phyloP scores from a whole-genome alignment of 2,113 vertebrate species.

The Chloebia gouldiae region DNA sequence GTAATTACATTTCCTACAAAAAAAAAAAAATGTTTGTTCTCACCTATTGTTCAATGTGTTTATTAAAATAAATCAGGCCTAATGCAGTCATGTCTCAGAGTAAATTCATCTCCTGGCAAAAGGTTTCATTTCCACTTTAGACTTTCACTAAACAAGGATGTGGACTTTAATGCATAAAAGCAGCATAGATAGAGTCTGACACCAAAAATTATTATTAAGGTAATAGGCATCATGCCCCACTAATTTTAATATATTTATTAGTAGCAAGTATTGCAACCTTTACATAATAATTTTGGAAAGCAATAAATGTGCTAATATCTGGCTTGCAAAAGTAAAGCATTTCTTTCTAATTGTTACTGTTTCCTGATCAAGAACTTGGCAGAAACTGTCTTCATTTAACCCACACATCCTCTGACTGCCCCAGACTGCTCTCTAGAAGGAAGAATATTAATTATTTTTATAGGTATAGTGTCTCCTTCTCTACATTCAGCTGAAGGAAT shows the following conservation, averaged over 20 bases:
- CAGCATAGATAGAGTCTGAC: not conserved
- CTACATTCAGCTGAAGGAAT: not conserved
- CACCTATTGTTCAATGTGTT: not conserved
- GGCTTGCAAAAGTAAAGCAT: not conserved
- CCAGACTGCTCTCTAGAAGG: not conserved
- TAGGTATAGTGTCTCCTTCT: not conserved
- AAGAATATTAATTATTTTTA: not conserved
- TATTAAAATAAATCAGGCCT: conserved; percentile 41
- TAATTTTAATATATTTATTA: conserved; percentile 45
- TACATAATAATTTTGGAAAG: conserved; percentile 10
- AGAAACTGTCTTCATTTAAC: not conserved
- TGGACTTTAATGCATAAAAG: not conserved
- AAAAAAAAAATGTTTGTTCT: conserved; percentile 21
- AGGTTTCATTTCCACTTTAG: not conserved
- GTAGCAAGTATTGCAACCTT: conserved; percentile 2
- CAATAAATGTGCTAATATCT: not conserved
- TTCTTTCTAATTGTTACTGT: not conserved
- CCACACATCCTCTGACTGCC: not conserved
- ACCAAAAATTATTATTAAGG: not conserved
- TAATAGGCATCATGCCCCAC: conserved; percentile 9
- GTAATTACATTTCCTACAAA: conserved; percentile 11
- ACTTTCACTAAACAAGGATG: not conserved
- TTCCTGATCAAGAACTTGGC: not conserved
- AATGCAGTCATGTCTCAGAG: not conserved
- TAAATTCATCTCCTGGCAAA: not conserved